Conservation (phyloP, 1,140 invertebrate genomes). For the Eriocheir sinensis region DNA sequence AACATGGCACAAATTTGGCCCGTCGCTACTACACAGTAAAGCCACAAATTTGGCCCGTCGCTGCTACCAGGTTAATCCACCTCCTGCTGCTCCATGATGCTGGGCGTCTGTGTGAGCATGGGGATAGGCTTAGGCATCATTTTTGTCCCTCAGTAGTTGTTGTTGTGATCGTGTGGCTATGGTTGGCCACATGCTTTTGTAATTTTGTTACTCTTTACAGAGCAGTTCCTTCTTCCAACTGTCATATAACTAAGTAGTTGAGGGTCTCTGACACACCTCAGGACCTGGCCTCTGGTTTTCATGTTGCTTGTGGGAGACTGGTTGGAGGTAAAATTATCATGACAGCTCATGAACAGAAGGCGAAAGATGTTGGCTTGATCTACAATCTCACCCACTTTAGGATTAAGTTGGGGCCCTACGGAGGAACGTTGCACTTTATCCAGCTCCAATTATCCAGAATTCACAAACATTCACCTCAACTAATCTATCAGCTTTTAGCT, state of each 20-base stretch:
- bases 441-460: no score
- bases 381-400: not conserved
- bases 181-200: not conserved
- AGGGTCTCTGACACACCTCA: not conserved
- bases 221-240: not conserved
- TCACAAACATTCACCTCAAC: no score
- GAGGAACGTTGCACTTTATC: no score
- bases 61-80: no score
- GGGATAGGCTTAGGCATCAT: not conserved
- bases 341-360: not conserved
- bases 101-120: not conserved
- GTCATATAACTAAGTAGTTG: no score
- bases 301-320: no score
- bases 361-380: not conserved
- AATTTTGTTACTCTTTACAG: not conserved
- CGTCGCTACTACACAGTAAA: no score
- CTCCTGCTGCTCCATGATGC: not conserved
- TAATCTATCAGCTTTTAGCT: no score
- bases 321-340: not conserved
- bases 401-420: not conserved
- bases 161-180: not conserved
- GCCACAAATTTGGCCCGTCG: no score
- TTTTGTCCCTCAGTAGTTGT: not conserved
- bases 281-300: not conserved
- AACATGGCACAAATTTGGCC: no score